phyloP scores from a whole-genome alignment of 1,140 invertebrate species.

The Drosophila rufa region DNA sequence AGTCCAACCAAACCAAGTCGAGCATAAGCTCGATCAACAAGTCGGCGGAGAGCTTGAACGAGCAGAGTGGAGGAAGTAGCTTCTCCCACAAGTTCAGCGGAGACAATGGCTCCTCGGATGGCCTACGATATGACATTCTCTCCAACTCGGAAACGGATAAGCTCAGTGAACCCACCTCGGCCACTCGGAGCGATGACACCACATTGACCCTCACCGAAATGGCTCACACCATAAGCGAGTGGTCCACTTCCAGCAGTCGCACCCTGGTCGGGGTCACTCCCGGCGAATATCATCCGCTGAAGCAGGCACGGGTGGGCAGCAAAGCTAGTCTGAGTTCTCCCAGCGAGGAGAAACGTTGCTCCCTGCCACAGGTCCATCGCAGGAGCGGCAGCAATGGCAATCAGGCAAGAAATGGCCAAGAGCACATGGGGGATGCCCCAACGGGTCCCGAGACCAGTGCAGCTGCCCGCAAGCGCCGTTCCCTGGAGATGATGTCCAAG shows the following conservation, averaged over 20 bases:
- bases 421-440: slow-evolving; percentile 21
- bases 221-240: slow-evolving; percentile 88
- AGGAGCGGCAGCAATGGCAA: slow-evolving; percentile 78
- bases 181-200: slow-evolving; percentile 87
- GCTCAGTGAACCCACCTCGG: slow-evolving; percentile 85
- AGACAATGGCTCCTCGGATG: slow-evolving; percentile 83
- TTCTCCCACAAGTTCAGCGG: slow-evolving; percentile 82
- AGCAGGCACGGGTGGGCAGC: slow-evolving; percentile 58
- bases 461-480: slow-evolving; percentile 77
- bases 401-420: slow-evolving; percentile 51
- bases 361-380: slow-evolving; percentile 74
- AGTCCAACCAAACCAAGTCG: slow-evolving; percentile 87
- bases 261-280: slow-evolving; percentile 86
- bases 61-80: slow-evolving; percentile 78
- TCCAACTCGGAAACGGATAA: slow-evolving; percentile 87
- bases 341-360: slow-evolving; percentile 75
- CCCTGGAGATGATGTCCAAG: slow-evolving; percentile 84
- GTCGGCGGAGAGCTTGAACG: slow-evolving; percentile 82
- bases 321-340: slow-evolving; percentile 69
- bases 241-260: slow-evolving; percentile 88
- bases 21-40: slow-evolving; percentile 85
- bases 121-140: slow-evolving; percentile 86
- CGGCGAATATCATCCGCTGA: slow-evolving; percentile 79
- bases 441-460: slow-evolving; percentile 63
- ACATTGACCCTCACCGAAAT: slow-evolving; percentile 86